Percentiles rank a stretch among this genome's conserved stretches.
phyloP scores from a whole-genome alignment of 2,113 vertebrate genomes.

The Irena cyanogastra region DNA sequence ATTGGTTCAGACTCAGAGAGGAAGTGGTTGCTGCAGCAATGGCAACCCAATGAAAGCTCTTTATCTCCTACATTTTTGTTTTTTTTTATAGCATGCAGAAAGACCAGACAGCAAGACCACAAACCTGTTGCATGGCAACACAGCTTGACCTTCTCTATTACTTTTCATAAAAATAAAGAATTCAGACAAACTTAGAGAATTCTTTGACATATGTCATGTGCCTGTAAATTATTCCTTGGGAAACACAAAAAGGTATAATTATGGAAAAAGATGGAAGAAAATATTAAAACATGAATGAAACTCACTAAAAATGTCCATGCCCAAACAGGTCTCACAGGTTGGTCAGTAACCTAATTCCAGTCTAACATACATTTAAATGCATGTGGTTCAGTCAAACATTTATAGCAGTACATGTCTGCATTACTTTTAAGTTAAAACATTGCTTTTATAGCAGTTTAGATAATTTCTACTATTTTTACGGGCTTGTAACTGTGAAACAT shows the following conservation, averaged over 20 bases:
- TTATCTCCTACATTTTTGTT: neutral
- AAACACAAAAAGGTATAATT: slow-evolving; percentile 37
- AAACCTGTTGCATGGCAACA: neutral
- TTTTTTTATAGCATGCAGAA: neutral
- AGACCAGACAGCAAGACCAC: neutral
- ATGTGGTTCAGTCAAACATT: neutral
- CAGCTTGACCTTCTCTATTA: slow-evolving; percentile 22
- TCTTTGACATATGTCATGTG: slow-evolving; percentile 32
- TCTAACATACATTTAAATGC: neutral
- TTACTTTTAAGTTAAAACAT: neutral
- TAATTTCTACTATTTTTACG: neutral
- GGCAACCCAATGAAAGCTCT: neutral
- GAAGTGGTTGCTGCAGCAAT: slow-evolving; percentile 13
- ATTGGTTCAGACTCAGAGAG: neutral
- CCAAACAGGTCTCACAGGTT: neutral
- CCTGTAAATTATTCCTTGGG: slow-evolving; percentile 53
- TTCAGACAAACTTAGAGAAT: slow-evolving; percentile 30
- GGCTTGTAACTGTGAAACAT: neutral
- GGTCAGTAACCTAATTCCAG: neutral
- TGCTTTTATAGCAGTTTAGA: neutral
- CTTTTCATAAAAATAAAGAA: slow-evolving; percentile 60
- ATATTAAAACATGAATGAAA: slow-evolving; percentile 28
- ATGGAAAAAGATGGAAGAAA: slow-evolving; percentile 31
- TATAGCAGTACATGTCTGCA: neutral
- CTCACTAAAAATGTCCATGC: neutral